Percentiles rank a stretch among this genome's conserved stretches.
These are phyloP conservation scores for Lepidochitona cinerea DNA, from an alignment of 2,888 invertebrate genomes.

Conservation along the genomic window DNA sequence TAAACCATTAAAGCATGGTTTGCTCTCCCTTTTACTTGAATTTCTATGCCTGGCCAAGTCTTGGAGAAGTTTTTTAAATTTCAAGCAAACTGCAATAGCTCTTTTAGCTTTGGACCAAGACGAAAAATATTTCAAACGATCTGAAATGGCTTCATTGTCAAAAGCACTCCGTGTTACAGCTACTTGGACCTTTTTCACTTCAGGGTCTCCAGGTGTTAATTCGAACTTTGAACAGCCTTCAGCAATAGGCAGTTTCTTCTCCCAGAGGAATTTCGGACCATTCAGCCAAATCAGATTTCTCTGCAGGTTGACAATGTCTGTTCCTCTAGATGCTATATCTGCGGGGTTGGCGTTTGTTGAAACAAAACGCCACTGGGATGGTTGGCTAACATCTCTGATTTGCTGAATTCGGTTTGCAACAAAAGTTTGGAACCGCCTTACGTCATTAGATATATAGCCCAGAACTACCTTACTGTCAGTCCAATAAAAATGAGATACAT, in stretches of 20 bases:
- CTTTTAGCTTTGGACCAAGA: too few species aligned
- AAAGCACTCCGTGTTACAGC: too few species aligned
- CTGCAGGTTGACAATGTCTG: constrained; percentile 4
- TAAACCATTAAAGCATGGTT: too few species aligned
- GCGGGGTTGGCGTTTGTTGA: constrained; percentile 23
- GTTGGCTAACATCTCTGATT: constrained; percentile 17
- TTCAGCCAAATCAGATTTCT: constrained; percentile 12
- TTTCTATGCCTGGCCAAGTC: too few species aligned
- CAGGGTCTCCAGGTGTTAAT: constrained; percentile 15
- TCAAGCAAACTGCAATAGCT: too few species aligned
- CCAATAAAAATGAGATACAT: constrained; percentile 17
- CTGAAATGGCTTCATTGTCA: too few species aligned
- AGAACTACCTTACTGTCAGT: constrained; percentile 30
- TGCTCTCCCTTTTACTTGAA: too few species aligned
- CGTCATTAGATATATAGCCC: constrained; percentile 28
- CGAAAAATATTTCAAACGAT: too few species aligned
- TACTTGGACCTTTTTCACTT: constrained; percentile 15
- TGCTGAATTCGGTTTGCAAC: constrained; percentile 29
- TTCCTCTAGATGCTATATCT: constrained; percentile 27
- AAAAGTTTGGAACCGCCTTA: constrained; percentile 21
- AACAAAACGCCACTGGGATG: constrained; percentile 27
- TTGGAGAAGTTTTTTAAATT: too few species aligned
- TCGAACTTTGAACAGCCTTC: background rate
- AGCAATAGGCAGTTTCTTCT: background rate
- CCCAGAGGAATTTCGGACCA: constrained; percentile 29